phyloP scores from a whole-genome alignment of 2,888 invertebrate genomes.

The Tipula lateralis region DNA sequence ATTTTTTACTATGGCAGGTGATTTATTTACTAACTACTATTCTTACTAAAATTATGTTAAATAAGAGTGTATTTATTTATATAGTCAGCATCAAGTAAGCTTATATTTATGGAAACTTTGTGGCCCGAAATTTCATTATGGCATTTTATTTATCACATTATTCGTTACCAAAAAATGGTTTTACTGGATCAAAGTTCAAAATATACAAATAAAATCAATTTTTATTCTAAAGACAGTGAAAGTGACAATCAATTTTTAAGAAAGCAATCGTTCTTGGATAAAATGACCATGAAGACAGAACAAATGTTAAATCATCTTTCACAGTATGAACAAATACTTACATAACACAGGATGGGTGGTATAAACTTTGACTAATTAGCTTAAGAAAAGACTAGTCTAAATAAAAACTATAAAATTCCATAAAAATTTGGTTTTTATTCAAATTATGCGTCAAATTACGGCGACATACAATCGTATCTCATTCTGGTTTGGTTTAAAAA shows the following conservation, averaged over 20 bases:
- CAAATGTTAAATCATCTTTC: not conserved
- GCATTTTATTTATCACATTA: slow-evolving; percentile 80
- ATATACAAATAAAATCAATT: not conserved
- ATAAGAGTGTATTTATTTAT: slow-evolving; percentile 37
- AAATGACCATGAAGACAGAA: not conserved
- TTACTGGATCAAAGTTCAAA: not conserved
- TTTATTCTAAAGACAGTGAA: not conserved
- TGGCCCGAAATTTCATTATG: slow-evolving; percentile 97
- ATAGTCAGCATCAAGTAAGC: slow-evolving; percentile 69
- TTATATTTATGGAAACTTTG: slow-evolving; percentile 82
- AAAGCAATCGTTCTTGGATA: not conserved
- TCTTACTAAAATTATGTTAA: not conserved
- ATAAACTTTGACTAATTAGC: too few relatives aligned
- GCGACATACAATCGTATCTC: too few relatives aligned
- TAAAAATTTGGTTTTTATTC: too few relatives aligned
- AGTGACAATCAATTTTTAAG: not conserved
- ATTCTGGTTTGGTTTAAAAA: too few relatives aligned
- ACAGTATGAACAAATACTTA: too few relatives aligned
- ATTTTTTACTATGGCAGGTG: slow-evolving; percentile 95
- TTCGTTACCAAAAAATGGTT: slow-evolving; percentile 69
- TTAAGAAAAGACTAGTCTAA: too few relatives aligned
- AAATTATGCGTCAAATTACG: too few relatives aligned
- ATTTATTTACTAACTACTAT: slow-evolving; percentile 34
- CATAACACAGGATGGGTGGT: too few relatives aligned
- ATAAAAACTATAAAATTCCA: too few relatives aligned